Conservation (phyloP, 2,797 vertebrate genomes). For the Dermochelys coriacea region DNA sequence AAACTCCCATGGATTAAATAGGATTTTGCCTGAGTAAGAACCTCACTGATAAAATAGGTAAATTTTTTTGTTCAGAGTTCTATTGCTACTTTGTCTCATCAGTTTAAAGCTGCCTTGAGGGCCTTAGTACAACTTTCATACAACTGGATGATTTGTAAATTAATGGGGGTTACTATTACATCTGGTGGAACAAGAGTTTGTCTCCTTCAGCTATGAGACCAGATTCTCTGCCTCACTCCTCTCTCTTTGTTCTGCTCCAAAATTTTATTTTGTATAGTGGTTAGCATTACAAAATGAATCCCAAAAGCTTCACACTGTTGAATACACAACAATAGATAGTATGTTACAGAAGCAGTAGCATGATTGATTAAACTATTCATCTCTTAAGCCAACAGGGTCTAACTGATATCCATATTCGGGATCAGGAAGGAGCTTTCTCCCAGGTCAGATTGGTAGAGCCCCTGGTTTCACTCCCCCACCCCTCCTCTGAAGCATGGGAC, state of each 20-base stretch:
- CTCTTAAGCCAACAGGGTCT: neutral
- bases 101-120: neutral
- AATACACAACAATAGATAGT: conserved; percentile 9
- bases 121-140: conserved; percentile 5
- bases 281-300: conserved; percentile 15
- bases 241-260: neutral
- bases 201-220: neutral
- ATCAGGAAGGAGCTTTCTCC: no score
- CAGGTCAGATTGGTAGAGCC: no score
- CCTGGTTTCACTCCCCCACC: rapidly evolving
- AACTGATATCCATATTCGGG: no score
- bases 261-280: conserved; percentile 34
- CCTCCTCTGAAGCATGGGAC: no score
- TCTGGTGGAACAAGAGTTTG: conserved; percentile 26
- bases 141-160: conserved; percentile 39
- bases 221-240: conserved; percentile 11
- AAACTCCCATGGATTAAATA: neutral
- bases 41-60: neutral
- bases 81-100: neutral
- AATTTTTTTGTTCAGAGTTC: conserved; percentile 1
- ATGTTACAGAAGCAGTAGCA: conserved; percentile 16
- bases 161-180: conserved; percentile 23
- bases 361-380: conserved; percentile 51
- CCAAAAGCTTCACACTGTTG: conserved; percentile 55
- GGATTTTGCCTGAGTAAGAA: neutral